phyloP scores from a whole-genome alignment of 2,888 invertebrate genomes.

The Tipula confusa region DNA sequence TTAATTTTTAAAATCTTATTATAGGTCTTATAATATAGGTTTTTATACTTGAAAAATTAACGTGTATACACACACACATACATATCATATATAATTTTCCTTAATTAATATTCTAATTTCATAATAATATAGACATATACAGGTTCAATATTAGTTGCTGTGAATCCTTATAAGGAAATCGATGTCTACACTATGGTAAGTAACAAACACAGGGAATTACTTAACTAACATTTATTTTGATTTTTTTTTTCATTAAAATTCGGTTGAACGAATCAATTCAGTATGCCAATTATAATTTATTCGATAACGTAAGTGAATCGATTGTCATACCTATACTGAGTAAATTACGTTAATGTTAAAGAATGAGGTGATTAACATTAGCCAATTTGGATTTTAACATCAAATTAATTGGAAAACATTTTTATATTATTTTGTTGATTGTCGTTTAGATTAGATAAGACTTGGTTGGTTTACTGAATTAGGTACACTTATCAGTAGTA shows the following conservation, averaged over 20 bases:
- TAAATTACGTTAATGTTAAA: background rate
- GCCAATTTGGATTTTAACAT: background rate
- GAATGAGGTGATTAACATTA: background rate
- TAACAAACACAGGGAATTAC: slow-evolving; percentile 39
- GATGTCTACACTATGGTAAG: slow-evolving; percentile 85
- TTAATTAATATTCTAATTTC: slow-evolving; percentile 47
- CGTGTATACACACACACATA: background rate
- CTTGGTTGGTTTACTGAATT: background rate
- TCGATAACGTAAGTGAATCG: background rate
- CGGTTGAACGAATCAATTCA: background rate
- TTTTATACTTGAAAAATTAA: background rate
- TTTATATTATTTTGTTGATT: background rate
- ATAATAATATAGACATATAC: slow-evolving; percentile 76
- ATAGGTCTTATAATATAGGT: background rate
- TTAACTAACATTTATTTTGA: background rate
- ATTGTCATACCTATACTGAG: background rate
- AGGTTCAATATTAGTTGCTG: slow-evolving; percentile 86
- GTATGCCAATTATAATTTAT: background rate
- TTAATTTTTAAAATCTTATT: slow-evolving; percentile 25
- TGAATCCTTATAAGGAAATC: slow-evolving; percentile 90
- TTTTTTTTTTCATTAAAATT: background rate
- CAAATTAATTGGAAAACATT: background rate
- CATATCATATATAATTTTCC: slow-evolving; percentile 48
- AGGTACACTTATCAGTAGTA: background rate
- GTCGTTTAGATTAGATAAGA: background rate